phyloP scores from a whole-genome alignment of 2,113 vertebrate species.

The Danionella cerebrum region DNA sequence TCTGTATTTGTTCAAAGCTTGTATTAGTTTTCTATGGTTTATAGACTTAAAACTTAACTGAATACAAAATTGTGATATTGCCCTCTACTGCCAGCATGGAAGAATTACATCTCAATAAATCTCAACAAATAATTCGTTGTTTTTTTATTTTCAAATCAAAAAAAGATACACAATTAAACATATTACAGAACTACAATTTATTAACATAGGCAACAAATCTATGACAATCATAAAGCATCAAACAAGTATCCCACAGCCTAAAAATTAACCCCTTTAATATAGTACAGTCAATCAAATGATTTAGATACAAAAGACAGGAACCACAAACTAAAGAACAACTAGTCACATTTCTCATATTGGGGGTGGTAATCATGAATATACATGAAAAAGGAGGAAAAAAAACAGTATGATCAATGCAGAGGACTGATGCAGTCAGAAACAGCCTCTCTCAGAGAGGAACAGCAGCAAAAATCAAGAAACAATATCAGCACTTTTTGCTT shows the following conservation, averaged over 20 bases:
- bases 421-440: slow-evolving; percentile 74
- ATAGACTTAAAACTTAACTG: too few species aligned
- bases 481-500: slow-evolving; percentile 41
- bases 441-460: slow-evolving; percentile 62
- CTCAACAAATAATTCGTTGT: too few species aligned
- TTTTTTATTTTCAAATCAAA: neutral
- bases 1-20: too few species aligned
- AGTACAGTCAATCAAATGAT: neutral
- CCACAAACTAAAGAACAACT: neutral
- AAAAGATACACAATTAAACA: neutral
- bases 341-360: neutral
- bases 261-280: neutral
- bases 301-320: slow-evolving; percentile 1
- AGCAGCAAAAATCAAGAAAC: slow-evolving; percentile 4
- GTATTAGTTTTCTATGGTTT: too few species aligned
- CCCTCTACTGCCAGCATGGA: neutral
- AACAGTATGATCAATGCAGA: neutral
- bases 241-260: neutral
- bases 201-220: neutral
- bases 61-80: neutral
- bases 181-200: neutral
- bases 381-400: neutral
- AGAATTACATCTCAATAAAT: neutral
- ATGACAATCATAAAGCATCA: neutral
- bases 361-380: slow-evolving; percentile 8